These are phyloP conservation scores for Rafetus swinhoei DNA, from an alignment of 2,113 vertebrate genomes.

Conservation along the genomic window DNA sequence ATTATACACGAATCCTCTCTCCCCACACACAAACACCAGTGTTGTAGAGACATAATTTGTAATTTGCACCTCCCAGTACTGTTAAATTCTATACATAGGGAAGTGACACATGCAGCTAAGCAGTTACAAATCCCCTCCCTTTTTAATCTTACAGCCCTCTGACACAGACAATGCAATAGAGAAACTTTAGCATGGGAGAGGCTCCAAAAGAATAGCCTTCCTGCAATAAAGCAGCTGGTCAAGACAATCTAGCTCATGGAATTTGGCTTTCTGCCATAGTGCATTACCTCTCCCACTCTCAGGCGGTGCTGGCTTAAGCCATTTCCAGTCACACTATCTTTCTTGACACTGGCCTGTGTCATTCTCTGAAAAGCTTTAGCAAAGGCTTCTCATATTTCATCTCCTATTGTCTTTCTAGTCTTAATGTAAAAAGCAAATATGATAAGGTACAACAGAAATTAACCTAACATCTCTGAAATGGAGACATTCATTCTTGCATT, in stretches of 20 bases:
- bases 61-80: not conserved
- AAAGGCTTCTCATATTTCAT: not conserved
- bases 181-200: rapidly evolving
- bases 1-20: not conserved
- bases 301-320: rapidly evolving
- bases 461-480: not conserved
- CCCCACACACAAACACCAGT: not conserved
- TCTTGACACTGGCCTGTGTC: not conserved
- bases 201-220: not conserved
- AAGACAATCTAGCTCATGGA: no score
- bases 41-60: rapidly evolving
- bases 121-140: not conserved
- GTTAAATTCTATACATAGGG: not conserved
- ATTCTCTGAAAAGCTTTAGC: not conserved
- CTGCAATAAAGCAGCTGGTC: not conserved
- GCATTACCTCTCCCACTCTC: not conserved
- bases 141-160: not conserved
- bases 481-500: not conserved
- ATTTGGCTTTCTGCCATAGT: not conserved
- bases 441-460: not conserved
- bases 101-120: not conserved
- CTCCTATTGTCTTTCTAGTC: not conserved
- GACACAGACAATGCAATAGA: rapidly evolving
- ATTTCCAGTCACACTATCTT: not conserved
- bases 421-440: not conserved